Conservation (phyloP, 2,797 vertebrate species). For the Florisuga fusca region DNA sequence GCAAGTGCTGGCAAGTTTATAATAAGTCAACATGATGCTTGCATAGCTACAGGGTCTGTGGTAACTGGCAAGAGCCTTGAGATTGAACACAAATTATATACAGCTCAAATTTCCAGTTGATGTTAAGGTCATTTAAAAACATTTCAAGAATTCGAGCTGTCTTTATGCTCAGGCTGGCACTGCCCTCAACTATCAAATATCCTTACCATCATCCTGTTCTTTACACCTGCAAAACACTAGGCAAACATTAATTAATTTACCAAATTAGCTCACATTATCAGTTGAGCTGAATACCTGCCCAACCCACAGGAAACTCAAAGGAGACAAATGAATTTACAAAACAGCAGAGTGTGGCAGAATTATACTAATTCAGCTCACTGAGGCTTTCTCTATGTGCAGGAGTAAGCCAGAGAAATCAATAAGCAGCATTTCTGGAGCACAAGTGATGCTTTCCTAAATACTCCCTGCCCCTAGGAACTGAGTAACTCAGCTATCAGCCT, state of each 20-base stretch:
- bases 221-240: slow-evolving; percentile 1
- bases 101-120: slow-evolving; percentile 17
- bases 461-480: background rate
- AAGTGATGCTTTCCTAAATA: background rate
- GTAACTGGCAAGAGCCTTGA: background rate
- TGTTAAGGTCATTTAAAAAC: slow-evolving; percentile 25
- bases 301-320: background rate
- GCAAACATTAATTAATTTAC: slow-evolving; percentile 24
- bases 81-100: background rate
- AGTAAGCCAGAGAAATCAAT: background rate
- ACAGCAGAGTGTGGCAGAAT: background rate
- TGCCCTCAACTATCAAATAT: background rate
- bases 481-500: background rate
- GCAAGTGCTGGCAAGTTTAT: slow-evolving; percentile 30
- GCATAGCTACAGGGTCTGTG: background rate
- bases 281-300: background rate
- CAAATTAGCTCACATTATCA: slow-evolving; percentile 8
- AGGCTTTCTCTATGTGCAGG: background rate
- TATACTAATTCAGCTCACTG: background rate
- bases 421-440: background rate
- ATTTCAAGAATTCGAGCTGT: slow-evolving; percentile 4
- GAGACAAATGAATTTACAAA: background rate
- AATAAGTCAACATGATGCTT: background rate
- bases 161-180: background rate
- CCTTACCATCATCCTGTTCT: background rate